Conservation (phyloP, 2,888 invertebrate genomes). For the Cheilosia soror region DNA sequence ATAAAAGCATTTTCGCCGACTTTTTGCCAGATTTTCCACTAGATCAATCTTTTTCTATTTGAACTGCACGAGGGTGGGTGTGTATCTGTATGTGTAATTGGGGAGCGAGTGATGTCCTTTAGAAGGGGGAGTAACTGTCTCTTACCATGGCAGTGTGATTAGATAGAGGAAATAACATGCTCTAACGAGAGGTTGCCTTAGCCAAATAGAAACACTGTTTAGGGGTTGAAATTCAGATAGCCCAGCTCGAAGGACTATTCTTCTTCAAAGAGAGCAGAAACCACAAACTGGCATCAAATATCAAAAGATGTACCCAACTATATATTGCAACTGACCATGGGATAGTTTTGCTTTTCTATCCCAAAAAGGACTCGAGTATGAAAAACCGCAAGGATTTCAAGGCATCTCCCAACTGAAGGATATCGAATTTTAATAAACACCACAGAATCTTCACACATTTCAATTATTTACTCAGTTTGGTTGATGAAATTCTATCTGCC, state of each 20-base stretch:
- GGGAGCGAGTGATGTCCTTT: conserved; percentile 26
- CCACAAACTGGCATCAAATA: conserved; percentile 68
- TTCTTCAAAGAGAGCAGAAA: conserved; percentile 46
- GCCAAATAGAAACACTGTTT: conserved; percentile 21
- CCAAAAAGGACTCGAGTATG: conserved; percentile 31
- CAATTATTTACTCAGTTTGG: conserved; percentile 57
- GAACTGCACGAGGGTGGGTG: conserved; percentile 29
- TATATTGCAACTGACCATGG: conserved; percentile 22
- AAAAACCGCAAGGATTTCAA: conserved; percentile 59
- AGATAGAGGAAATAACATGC: conserved; percentile 34
- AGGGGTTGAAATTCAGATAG: conserved; percentile 27
- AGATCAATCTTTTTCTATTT: conserved; percentile 71
- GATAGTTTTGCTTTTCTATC: conserved; percentile 43
- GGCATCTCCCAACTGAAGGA: conserved; percentile 41
- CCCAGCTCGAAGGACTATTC: conserved; percentile 50
- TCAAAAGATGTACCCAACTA: conserved; percentile 59
- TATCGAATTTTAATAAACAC: conserved; percentile 74
- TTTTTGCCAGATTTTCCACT: conserved; percentile 74
- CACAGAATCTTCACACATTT: conserved; percentile 71
- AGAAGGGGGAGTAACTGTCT: conserved; percentile 33
- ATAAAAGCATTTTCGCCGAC: conserved; percentile 68
- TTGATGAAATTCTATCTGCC: conserved; percentile 7
- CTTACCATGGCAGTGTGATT: conserved; percentile 56
- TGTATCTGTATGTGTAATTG: no score
- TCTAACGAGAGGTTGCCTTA: neutral